Evolutionary conservation across 2,113 vertebrate genomes (phyloP).

Genomic region (Nipponia nippon): DNA sequence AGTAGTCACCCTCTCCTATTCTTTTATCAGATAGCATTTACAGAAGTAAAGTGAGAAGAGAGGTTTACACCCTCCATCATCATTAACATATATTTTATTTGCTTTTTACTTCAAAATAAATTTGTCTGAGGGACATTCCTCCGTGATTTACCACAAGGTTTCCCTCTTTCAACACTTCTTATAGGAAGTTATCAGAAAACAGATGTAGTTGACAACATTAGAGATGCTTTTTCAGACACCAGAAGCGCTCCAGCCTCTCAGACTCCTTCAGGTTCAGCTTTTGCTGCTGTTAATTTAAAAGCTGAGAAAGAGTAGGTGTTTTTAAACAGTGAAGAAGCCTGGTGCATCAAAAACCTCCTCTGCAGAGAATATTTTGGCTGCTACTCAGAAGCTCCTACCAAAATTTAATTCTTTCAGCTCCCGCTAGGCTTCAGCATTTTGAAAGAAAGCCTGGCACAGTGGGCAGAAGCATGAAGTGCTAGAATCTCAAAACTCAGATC

Average conservation of each 20-base stretch:
- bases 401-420: not conserved
- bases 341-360: not conserved
- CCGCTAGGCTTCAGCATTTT: not conserved
- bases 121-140: not conserved
- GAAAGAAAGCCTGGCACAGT: not conserved
- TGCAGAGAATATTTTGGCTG: conserved; percentile 2
- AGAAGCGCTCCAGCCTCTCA: not conserved
- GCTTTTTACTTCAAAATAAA: not conserved
- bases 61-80: not conserved
- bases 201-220: not conserved
- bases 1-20: not conserved
- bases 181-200: not conserved
- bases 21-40: not conserved
- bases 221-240: not conserved
- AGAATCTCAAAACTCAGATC: not conserved
- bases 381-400: not conserved
- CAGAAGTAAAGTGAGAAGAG: not conserved
- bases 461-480: not conserved
- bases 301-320: not conserved
- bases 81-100: not conserved
- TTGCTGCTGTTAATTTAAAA: not conserved
- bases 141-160: not conserved
- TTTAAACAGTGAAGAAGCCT: not conserved
- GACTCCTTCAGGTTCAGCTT: not conserved
- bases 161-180: not conserved